Evolutionary conservation across 2,888 invertebrate species (phyloP), one percentile per base, ranked within the genome.

Genomic region (Pristionchus fissidentatus): DNA sequence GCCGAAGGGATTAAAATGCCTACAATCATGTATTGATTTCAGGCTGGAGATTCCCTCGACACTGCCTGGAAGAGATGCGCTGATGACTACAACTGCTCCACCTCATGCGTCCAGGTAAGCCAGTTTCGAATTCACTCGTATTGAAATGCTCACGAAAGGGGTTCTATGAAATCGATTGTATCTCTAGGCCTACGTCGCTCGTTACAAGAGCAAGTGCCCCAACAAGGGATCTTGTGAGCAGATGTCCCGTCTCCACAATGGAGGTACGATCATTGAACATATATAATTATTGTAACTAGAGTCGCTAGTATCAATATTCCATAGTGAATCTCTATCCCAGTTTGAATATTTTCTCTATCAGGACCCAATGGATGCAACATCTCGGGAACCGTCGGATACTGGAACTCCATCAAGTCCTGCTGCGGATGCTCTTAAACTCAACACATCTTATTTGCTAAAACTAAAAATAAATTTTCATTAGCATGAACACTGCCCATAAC

Each of bases 321-420:
- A n/a, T n/a, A n/a, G n/a, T n/a, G n/a, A n/a, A n/a, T 77, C 49
- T 10, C n/a, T n/a, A n/a, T n/a, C n/a, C n/a, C n/a, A n/a, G n/a
- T n/a, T n/a, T n/a, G n/a, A n/a, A n/a, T n/a, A 35, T 77, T 46
- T 10, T 49, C 46, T n/a, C n/a, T n/a, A 52, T 22, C 35, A 84
- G 87, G 90, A 84, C 90, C 90, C 83, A 81, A 70, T 41, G 90
- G 90, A 84, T 90, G 90, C 88, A 84, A 86, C 70, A 87, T 87
- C 86, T 80, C 86, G 15, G 85, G 82, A 49, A 90, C 90, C 43
- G 79, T 84, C 46, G 89, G 86, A 5, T 90, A 90, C 87, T 90
- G 90, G 90, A 87, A 87, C 83, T 84, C 62, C 83, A 86, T 89
- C 81, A 62, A 86, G n/a, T 80, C 77, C 49, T 89, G 89, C 86